A percentile compares a stretch with the other conserved stretches of the same genome.
Conservation (phyloP, 2,797 vertebrate genomes). For the Bucorvus abyssinicus region DNA sequence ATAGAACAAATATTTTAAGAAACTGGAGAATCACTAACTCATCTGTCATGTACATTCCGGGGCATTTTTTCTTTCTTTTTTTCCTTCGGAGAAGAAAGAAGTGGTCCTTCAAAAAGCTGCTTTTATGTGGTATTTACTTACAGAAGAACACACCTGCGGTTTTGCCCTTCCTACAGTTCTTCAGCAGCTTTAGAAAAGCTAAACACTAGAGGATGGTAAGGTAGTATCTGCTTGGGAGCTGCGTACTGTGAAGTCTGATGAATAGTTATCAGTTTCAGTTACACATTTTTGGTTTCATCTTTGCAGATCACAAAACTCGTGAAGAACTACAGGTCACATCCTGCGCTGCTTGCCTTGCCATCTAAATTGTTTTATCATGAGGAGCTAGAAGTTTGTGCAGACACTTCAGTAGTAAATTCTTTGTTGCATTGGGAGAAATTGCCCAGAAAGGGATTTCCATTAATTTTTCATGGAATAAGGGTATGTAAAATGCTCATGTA, state of each 20-base stretch:
- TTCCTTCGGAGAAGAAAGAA: neutral
- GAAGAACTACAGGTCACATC: constrained; percentile 94
- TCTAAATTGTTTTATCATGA: constrained; percentile 91
- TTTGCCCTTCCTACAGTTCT: neutral
- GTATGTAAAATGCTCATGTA: constrained; percentile 71
- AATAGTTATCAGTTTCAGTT: neutral
- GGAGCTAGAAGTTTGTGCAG: constrained; percentile 84
- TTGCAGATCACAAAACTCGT: constrained; percentile 91
- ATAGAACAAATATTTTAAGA: neutral
- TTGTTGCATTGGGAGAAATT: constrained; percentile 87
- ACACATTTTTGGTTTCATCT: neutral
- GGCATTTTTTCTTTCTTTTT: neutral
- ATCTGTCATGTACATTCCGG: neutral
- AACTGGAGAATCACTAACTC: neutral
- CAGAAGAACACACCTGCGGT: neutral
- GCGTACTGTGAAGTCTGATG: neutral
- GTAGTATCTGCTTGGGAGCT: neutral
- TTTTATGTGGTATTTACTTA: neutral
- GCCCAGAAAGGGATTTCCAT: constrained; percentile 89
- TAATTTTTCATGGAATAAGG: constrained; percentile 91
- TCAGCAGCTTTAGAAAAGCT: neutral
- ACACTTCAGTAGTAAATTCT: constrained; percentile 76
- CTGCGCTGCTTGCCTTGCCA: constrained; percentile 84
- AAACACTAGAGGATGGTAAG: neutral
- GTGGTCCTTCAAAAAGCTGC: neutral